Evolutionary conservation across 2,113 vertebrate genomes (phyloP), one percentile per base, ranked within the genome.

Genomic region (Lutjanus erythropterus): DNA sequence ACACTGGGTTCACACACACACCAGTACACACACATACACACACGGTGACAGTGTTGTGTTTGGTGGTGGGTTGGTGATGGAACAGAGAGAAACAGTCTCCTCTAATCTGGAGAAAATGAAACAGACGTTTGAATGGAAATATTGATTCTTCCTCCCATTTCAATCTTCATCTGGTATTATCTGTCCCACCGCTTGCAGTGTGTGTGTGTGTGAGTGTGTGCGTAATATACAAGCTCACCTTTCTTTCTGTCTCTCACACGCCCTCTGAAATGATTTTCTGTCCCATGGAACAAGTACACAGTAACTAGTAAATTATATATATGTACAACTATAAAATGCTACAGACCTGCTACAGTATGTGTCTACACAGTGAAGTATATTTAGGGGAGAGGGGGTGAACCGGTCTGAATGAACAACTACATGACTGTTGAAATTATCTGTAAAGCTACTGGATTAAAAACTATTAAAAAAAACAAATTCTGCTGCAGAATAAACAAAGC

Each of bases 71-170:
- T 59, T n/a, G 62, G 52, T 78, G 84, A 72, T 55, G 56, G 81
- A 81, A 44, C 69, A 75, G 33, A 81, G 70, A 76, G 71, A 76
- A 82, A 67, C 14, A 6, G 50, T 35, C 62, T 75, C 53, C 59
- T 85, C 61, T 84, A 75, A 89, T 80, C 85, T 91, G 53, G 29
- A 83, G 84, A 83, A 87, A 87, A 87, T 85, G 82, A 91, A 91
- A 91, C 86, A 68, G 83, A 76, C 66, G 58, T 91, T 86, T 88
- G 75, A 88, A 88, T 81, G 74, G 78, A 91, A 84, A 82, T 89
- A 91, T 88, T 86, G 89, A 88, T 91, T 88, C 68, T 82, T 82
- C 46, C 77, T 86, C 67, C 68, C 42, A 78, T 88, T 85, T 90
- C 86, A 86, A 79, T 86, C 81, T 86, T 88, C 71, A 86, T 88